Evolutionary conservation across 92 coral and sea anemone species (phyloP), one percentile per base, ranked within the genome.

Genomic region (Actinostola sp.): DNA sequence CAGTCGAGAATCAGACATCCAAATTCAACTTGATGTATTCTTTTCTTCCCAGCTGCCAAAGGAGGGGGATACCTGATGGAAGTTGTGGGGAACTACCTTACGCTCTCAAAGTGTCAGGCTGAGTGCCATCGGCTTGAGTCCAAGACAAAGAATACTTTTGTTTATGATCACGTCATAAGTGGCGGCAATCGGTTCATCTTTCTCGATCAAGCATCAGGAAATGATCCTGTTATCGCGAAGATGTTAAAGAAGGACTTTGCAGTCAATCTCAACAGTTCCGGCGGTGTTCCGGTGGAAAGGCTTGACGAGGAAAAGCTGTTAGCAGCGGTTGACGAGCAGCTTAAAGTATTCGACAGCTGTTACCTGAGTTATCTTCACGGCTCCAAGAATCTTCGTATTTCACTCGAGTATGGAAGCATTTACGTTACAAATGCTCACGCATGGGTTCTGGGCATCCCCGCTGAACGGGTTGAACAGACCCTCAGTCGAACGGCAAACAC

Each of bases 351-450:
- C 39, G 25, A 70, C 2, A 57, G 61, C 8, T 75, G 65, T 36
- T 46, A 82, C 48, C 21, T 82, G 20, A 39, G 73, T 0, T 89
- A 82, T 50, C 58, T 89, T n/a, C 96, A 89, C 16, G 96, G 96
- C 0, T 61, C 76, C 15, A 44, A 53, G 16, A 63, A 31, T 2
- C 79, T 89, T 4, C 82, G 51, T 20, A 66, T 82, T 30, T 67
- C 63, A 32, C 85, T 81, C 6, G 88, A 79, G 26, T 89, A 81
- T 78, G 96, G 96, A 9, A 77, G 89, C 70, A 89, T 89, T 65
- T 89, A 86, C 49, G 80, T 83, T 27, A 54, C 62, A 24, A 82
- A 86, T 44, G 79, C 67, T 15, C 71, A 71, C 31, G 51, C 52
- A 15, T 75, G 80, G 66, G 72, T 75, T 15, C 8, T 2, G 16